Evolutionary conservation across 2,113 vertebrate species (phyloP).

Genomic region (Ardeotis arabs): DNA sequence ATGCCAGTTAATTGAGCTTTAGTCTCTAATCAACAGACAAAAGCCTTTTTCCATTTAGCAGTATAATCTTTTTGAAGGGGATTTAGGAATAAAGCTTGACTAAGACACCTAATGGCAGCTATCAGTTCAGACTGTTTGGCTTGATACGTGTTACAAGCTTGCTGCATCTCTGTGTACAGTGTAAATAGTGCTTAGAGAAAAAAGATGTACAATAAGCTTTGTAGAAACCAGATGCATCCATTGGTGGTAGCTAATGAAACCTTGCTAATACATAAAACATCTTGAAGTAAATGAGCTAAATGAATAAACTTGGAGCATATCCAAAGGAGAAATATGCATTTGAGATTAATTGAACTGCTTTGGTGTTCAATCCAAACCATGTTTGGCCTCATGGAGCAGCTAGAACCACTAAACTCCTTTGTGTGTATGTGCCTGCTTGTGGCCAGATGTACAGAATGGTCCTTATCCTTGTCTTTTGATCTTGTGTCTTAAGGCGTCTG

Average conservation of each 20-base stretch:
- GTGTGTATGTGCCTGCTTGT: neutral
- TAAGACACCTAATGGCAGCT: neutral
- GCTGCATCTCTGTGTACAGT: neutral
- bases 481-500: constrained; percentile 79
- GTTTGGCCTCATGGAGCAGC: neutral
- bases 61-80: neutral
- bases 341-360: neutral
- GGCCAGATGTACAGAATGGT: neutral
- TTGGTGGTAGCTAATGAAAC: neutral
- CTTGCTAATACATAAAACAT: neutral
- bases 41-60: neutral
- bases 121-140: neutral
- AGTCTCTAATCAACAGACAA: neutral
- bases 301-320: neutral
- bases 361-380: neutral
- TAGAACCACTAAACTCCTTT: neutral
- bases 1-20: neutral
- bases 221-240: neutral
- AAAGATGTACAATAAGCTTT: neutral
- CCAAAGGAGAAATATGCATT: neutral
- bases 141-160: rapidly evolving
- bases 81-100: neutral
- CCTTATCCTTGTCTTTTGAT: neutral
- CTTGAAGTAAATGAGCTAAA: neutral
- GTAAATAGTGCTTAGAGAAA: neutral